Base-by-base conservation (phyloP, 1,140 invertebrate species). In the Pomacea maculata region DNA sequence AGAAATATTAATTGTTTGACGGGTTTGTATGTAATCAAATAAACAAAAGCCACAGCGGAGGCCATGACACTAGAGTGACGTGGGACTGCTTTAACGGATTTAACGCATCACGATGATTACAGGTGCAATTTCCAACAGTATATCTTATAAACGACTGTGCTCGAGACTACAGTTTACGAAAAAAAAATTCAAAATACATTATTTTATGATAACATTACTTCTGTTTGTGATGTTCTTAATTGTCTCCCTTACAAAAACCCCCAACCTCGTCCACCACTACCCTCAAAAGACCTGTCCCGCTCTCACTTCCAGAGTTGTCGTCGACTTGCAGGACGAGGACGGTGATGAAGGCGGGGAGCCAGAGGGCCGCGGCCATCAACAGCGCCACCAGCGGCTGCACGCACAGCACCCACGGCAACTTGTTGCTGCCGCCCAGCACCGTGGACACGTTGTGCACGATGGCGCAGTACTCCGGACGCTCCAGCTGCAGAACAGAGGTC, bases 261-360 rank as follows among this genome's bases (percentile, higher is more conserved):
- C 25, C 25, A 9, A 10, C n/a, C 8, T 29, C 71, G 34, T 52
- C 8, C 71, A 72, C 71, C 71, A 3, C 71, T 45, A 8, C 19
- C n/a, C 71, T 45, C 10, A 19, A 19, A 7, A n/a, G 67, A 70
- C 10, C 11, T 70, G n/a, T 3, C 67, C 1, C 14, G 21, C 15
- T 72, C 82, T 83, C 54, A 83, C 82, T 83, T 71, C 82, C 82
- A 75, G 79, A 80, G 65, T 72, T 73, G 79, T 83, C 82, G 72
- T 83, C 82, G 10, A 83, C 82, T 17, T 80, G 79, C 12, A 83
- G 54, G 34, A 71, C 82, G 3, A 83, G 76, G 5, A 83, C 76
- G 17, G 82, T 75, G 57, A 83, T 80, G 75, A 83, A 83, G 34
- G 82, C 82, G 4, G 79, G 82, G 19, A 80, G 70, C 79, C 79